Base-by-base conservation (phyloP, 2,888 invertebrate species). In the Drosophila percnosoma region DNA sequence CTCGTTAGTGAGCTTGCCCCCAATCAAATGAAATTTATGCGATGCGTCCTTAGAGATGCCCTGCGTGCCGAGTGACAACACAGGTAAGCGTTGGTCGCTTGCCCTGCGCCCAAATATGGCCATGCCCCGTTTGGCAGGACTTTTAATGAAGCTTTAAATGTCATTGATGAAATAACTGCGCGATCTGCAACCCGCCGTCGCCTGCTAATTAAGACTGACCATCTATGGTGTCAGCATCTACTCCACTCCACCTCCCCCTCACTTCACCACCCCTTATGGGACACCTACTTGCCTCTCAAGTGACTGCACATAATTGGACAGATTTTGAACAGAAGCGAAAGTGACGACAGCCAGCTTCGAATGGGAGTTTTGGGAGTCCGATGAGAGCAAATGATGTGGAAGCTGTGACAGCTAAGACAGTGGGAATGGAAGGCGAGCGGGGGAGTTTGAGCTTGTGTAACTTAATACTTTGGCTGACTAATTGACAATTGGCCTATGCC, bases 71-170 rank as follows among this genome's bases (percentile, higher is more conserved):
- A 57, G 60, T 77, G 73, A 78, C 77, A 72, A 72, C 63, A 59
- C 62, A 34, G 62, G 69, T 18, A 54, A 54, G 36, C 54, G 36
- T 52, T 33, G 48, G 48, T 15, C 15, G 45, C 21, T 45, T 27
- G 59, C 77, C 77, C 80, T 77, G 54, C 78, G 63, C 63, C 66
- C 90, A 90, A 86, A 90, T 90, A 86, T 81, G 85, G 85, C 66
- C 71, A 69, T 68, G 75, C 89, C 83, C 89, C 86, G 81, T 83
- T 87, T 85, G 82, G 75, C 87, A 83, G 90, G 91, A 91, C 80
- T 90, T 89, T 89, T 89, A 89, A 89, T 89, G 91, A 89, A 89
- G 89, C 90, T 80, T 85, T 90, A 89, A 91, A 89, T 90, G 91
- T 91, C 91, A 91, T 89, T 89, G 91, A 89, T 91, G 86, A 85